Evolutionary conservation across 2,888 invertebrate species (phyloP), one percentile per base, ranked within the genome.

Genomic region (Balanococcus diminutus): DNA sequence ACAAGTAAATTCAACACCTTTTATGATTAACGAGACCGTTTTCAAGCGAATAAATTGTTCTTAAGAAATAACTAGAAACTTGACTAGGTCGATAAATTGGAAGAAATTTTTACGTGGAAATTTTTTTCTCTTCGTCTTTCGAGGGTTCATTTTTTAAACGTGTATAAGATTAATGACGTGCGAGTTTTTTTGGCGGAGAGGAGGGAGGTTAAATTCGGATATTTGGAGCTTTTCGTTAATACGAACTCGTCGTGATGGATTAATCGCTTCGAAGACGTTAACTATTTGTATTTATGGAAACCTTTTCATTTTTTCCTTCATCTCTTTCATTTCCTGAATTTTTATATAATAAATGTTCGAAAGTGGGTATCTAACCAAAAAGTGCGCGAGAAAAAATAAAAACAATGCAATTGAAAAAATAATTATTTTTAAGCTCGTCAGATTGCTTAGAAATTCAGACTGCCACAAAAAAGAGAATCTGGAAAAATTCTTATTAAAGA

Each of bases 1-100:
- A 67, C 67, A 67, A 67, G 67, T 67, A 67, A 67, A 67, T 67
- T 67, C 67, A 67, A 67, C 67, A 67, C 67, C 67, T 67, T 67
- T 67, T 28, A 67, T 67, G 67, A 67, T 67, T 67, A 67, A 67
- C 67, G 67, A 67, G 67, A 67, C 28, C 28, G 28, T 67, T 25
- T 28, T 67, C 28, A 56, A 28, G 25, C 28, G 28, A 67, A 67
- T 67, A 67, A 67, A 67, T 67, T 67, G 28, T 28, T 67, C 67
- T 67, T 16, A 16, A 28, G 28, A 67, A 67, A 31, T 9, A 67
- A 28, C 11, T 28, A 4, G 28, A 67, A 67, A 61, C 28, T 67
- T 67, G 28, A 61, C 28, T 67, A 28, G 28, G 28, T 67, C 28
- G 28, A 28, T 25, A 67, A 67, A 67, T 67, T 67, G 67, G 19